phyloP scores from a whole-genome alignment of 1,140 invertebrate species.

The Brachionus rotundiformis region DNA sequence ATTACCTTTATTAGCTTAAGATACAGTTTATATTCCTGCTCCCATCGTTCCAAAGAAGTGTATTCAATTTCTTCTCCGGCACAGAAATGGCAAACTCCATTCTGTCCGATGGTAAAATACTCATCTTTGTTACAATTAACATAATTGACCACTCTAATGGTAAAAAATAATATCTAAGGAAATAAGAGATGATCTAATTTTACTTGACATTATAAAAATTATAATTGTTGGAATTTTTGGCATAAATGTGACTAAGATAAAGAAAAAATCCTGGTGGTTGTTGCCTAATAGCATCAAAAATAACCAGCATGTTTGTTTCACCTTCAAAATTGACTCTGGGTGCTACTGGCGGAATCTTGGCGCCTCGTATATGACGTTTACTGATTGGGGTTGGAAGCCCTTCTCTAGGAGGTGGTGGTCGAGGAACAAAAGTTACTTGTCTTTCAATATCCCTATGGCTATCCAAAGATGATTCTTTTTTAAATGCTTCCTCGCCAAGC shows the following conservation, averaged over 20 bases:
- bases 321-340: conserved; percentile 35
- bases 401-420: conserved; percentile 15
- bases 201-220: conserved; percentile 53
- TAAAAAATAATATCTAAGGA: not conserved
- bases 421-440: not conserved
- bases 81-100: conserved; percentile 46
- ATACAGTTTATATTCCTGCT: conserved; percentile 36
- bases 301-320: conserved; percentile 12
- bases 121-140: conserved; percentile 47
- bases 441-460: not conserved
- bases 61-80: conserved; percentile 44
- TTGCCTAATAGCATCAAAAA: conserved; percentile 29
- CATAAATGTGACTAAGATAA: conserved; percentile 44
- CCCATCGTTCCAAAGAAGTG: conserved; percentile 16
- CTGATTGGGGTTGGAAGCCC: not conserved
- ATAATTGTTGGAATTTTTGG: conserved; percentile 43
- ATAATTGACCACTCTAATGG: conserved; percentile 47
- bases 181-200: not conserved
- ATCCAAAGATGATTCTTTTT: conserved; percentile 21
- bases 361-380: not conserved
- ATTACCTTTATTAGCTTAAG: conserved; percentile 1
- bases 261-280: conserved; percentile 47
- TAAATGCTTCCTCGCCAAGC: conserved; percentile 12
- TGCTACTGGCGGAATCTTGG: conserved; percentile 30
- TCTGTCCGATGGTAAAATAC: conserved; percentile 51